Percentiles rank a stretch among this genome's conserved stretches.
These are phyloP conservation scores for Rostratula benghalensis DNA, from an alignment of 2,113 vertebrate species.

Conservation along the genomic window DNA sequence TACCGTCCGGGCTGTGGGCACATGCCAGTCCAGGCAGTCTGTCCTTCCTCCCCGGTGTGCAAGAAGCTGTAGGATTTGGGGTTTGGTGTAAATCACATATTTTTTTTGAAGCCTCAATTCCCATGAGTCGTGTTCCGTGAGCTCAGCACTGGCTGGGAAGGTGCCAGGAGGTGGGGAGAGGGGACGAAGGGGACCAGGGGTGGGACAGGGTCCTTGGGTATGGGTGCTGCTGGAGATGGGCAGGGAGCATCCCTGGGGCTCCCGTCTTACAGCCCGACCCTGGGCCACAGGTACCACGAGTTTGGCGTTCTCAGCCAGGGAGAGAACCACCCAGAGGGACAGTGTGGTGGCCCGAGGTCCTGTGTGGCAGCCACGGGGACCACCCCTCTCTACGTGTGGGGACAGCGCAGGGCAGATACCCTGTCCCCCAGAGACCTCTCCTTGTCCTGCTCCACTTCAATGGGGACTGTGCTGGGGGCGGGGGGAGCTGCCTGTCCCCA, in stretches of 20 bases:
- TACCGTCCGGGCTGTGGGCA: neutral
- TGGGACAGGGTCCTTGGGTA: accelerated
- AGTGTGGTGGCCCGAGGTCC: neutral
- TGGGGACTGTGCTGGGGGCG: neutral
- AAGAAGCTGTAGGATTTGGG: neutral
- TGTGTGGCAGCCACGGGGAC: accelerated
- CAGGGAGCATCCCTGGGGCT: accelerated
- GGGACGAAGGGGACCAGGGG: too few relatives aligned
- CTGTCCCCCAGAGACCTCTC: neutral
- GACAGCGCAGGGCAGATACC: accelerated
- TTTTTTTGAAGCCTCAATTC: neutral
- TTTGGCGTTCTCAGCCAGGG: neutral
- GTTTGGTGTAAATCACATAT: neutral
- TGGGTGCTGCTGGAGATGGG: neutral
- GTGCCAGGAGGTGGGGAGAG: accelerated
- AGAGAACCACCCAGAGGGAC: accelerated
- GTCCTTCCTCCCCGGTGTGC: accelerated
- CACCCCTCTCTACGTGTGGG: accelerated
- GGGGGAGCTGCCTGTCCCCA: neutral
- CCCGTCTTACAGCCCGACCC: accelerated
- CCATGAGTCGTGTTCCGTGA: accelerated
- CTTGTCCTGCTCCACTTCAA: neutral
- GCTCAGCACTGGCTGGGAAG: neutral
- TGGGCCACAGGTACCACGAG: neutral
- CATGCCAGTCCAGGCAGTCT: neutral